Evolutionary conservation across 2,888 invertebrate species (phyloP).

Genomic region (Bunonema sp.): DNA sequence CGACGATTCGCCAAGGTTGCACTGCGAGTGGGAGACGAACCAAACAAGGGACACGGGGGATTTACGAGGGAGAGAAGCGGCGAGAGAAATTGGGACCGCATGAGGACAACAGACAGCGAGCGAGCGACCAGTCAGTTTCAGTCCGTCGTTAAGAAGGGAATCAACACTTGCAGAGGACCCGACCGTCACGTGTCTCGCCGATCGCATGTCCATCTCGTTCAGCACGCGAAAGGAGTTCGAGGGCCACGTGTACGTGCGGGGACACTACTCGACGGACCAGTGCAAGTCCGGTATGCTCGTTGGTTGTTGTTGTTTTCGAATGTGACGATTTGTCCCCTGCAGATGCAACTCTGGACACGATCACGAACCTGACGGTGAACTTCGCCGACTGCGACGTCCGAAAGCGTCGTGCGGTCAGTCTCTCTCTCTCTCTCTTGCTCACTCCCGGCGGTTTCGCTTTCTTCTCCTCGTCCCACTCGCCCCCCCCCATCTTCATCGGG

Average conservation of each 20-base stretch:
- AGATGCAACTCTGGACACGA: slow-evolving; percentile 21
- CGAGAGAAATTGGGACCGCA: no score
- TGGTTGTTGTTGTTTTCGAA: no score
- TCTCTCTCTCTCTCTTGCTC: not conserved
- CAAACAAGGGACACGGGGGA: no score
- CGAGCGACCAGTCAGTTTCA: no score
- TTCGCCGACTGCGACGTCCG: slow-evolving; percentile 27
- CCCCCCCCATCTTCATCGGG: not conserved
- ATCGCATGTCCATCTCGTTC: slow-evolving; percentile 21
- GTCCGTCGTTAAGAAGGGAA: no score
- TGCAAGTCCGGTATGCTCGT: no score
- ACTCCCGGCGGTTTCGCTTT: not conserved
- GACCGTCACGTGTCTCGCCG: slow-evolving; percentile 19
- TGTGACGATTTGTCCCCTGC: no score
- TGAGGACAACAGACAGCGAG: no score
- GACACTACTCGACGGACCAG: no score
- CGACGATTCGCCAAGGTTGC: no score
- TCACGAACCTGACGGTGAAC: slow-evolving; percentile 21
- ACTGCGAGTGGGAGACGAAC: no score
- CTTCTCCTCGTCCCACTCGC: not conserved
- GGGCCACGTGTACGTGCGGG: slow-evolving; percentile 28
- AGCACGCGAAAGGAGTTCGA: slow-evolving; percentile 23
- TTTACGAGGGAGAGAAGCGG: no score
- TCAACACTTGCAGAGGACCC: slow-evolving; percentile 24
- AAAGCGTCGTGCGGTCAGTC: slow-evolving; percentile 26